A percentile compares a stretch with the other conserved stretches of the same genome.
Evolutionary conservation across 2,797 vertebrate species (phyloP).

Genomic region (Periparus ater): DNA sequence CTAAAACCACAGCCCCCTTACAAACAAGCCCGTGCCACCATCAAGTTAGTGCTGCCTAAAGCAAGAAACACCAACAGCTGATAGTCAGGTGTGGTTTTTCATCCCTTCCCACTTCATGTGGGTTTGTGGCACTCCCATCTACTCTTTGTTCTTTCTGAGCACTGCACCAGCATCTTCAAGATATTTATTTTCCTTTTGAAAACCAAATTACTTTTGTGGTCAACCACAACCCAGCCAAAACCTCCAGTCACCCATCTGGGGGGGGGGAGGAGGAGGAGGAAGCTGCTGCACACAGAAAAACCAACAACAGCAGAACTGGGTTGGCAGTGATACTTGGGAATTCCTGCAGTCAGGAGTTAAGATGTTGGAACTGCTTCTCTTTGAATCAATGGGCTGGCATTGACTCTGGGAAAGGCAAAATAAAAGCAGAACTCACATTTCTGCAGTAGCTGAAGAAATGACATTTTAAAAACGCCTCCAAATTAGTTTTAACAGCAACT

Average conservation of each 20-base stretch:
- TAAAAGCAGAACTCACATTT: neutral
- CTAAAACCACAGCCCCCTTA: neutral
- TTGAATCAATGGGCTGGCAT: neutral
- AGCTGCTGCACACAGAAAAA: neutral
- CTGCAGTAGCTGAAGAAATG: neutral
- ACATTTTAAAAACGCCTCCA: neutral
- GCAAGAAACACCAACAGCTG: neutral
- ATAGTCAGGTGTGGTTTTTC: neutral
- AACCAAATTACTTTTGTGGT: neutral
- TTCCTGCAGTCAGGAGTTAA: neutral
- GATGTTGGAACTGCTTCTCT: neutral
- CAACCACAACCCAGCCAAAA: neutral
- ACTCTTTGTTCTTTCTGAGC: neutral
- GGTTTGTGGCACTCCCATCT: neutral
- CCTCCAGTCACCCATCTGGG: neutral
- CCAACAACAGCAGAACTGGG: neutral
- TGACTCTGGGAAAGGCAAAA: neutral
- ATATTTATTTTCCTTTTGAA: neutral
- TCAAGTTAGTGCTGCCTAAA: accelerated
- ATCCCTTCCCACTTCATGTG: neutral
- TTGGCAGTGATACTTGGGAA: neutral
- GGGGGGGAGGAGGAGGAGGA: neutral
- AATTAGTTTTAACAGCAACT: neutral
- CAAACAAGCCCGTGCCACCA: neutral
- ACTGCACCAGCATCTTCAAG: neutral